Percentiles rank a stretch among this genome's conserved stretches.
Conservation (phyloP, 2,797 vertebrate species). For the Enoplosus armatus region DNA sequence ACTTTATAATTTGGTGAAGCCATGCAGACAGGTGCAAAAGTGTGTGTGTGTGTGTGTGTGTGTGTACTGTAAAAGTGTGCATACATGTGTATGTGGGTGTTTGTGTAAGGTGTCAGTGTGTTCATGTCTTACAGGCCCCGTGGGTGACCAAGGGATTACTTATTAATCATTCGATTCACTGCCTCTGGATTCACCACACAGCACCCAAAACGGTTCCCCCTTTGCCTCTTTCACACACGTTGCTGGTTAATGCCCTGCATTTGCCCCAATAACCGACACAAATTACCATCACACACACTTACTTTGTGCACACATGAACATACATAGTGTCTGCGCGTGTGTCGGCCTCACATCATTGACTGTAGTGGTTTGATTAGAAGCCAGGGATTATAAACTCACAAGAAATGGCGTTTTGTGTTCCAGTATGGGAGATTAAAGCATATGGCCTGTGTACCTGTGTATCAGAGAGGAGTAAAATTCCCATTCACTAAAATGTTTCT, state of each 20-base stretch:
- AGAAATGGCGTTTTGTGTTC: conserved; percentile 64
- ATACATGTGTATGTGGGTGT: conserved; percentile 34
- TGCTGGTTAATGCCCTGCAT: conserved; percentile 53
- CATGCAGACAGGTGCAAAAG: conserved; percentile 41
- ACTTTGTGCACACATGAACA: conserved; percentile 22
- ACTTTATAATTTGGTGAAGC: conserved; percentile 58
- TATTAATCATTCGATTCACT: conserved; percentile 84
- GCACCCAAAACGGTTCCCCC: conserved; percentile 43
- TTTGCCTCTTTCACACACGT: conserved; percentile 49
- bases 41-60: conserved; percentile 4
- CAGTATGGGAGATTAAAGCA: conserved; percentile 59
- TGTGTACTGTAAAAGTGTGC: conserved; percentile 11
- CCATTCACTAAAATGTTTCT: conserved; percentile 36
- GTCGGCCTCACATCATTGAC: conserved; percentile 45
- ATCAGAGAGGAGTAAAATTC: conserved; percentile 49
- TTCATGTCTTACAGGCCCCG: conserved; percentile 56
- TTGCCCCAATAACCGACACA: conserved; percentile 47
- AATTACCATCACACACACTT: conserved; percentile 22
- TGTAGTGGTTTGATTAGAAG: conserved; percentile 75
- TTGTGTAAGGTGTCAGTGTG: conserved; percentile 51
- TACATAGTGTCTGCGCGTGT: background rate
- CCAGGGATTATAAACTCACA: conserved; percentile 71
- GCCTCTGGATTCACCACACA: conserved; percentile 61
- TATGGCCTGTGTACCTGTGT: conserved; percentile 47
- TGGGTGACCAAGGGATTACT: conserved; percentile 75